Evolutionary conservation across 1,140 invertebrate species (phyloP), one percentile per base, ranked within the genome.

Genomic region (Drosophila kohkoa): DNA sequence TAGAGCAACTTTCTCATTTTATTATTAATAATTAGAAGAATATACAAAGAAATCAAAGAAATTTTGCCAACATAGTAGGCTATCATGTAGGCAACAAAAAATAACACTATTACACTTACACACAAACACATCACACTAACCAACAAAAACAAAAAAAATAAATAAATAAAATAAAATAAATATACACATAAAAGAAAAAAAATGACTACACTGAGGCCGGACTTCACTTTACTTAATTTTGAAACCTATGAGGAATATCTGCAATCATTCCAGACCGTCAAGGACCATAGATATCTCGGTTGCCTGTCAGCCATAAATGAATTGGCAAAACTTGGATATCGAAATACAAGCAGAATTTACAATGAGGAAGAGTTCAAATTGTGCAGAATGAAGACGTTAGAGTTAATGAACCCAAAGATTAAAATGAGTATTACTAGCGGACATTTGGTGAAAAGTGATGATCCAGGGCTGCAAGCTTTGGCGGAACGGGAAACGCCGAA

Each of bases 401-500:
- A 64, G 1, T 0, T 55, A 5, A 25, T 71, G 1, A 64, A 71
- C 38, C 68, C 68, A 6, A 48, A 15, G 8, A 46, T 55, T 2
- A 28, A 64, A 55, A 8, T 45, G 7, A 16, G 30, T 4, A 1
- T 30, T 0, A 0, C 5, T 3, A 32, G 10, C 7, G 13, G 51
- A 8, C 1, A 5, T 8, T 54, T 38, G 1, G n/a, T 55, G 0
- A 38, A 15, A 1, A 30, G 38, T 1, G 1, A 64, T 11, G 68
- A 71, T 71, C 68, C 59, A 0, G 68, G 16, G 2, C 2, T 71
- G 1, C 0, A n/a, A 8, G 68, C 51, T 8, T 20, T 71, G 20
- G 59, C 59, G 5, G 4, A 55, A n/a, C 68, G 68, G 1, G 59
- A 64, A 16, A 0, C 7, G 4, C 16, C 49, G 0, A 72, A 66